A percentile compares a stretch with the other conserved stretches of the same genome.
Conservation (phyloP, 1,140 invertebrate species). For the Hyles vespertilio region DNA sequence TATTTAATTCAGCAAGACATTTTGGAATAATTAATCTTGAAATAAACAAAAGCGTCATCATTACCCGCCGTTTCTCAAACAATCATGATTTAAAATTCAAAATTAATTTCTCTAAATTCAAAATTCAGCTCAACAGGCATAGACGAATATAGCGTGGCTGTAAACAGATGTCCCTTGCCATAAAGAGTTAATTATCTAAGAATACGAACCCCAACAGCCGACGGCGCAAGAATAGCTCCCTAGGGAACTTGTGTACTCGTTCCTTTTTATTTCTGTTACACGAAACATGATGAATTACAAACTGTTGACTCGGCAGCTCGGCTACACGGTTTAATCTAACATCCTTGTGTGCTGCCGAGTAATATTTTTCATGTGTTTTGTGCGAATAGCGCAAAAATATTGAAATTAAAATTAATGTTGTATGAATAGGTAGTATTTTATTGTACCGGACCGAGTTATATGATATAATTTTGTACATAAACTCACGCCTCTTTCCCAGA, state of each 20-base stretch:
- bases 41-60: too few relatives aligned
- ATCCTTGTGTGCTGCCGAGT: too few relatives aligned
- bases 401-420: too few relatives aligned
- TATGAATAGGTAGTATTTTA: too few relatives aligned
- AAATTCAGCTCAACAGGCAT: conserved; percentile 2
- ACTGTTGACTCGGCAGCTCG: conserved; percentile 3
- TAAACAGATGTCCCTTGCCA: conserved; percentile 60
- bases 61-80: too few relatives aligned
- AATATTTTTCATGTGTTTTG: too few relatives aligned
- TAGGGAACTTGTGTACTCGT: conserved; percentile 43
- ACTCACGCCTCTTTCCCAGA: too few relatives aligned
- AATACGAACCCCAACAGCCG: conserved; percentile 41
- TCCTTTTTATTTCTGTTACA: conserved; percentile 36
- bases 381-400: too few relatives aligned
- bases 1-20: too few relatives aligned
- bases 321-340: background rate
- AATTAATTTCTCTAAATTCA: conserved; percentile 10
- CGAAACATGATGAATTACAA: conserved; percentile 27
- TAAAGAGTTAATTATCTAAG: conserved; percentile 71
- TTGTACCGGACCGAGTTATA: too few relatives aligned
- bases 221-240: conserved; percentile 45
- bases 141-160: conserved; percentile 14
- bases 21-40: too few relatives aligned
- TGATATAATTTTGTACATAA: too few relatives aligned
- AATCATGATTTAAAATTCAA: background rate